phyloP scores from a whole-genome alignment of 2,888 invertebrate species.

The Esperia sulphurella region DNA sequence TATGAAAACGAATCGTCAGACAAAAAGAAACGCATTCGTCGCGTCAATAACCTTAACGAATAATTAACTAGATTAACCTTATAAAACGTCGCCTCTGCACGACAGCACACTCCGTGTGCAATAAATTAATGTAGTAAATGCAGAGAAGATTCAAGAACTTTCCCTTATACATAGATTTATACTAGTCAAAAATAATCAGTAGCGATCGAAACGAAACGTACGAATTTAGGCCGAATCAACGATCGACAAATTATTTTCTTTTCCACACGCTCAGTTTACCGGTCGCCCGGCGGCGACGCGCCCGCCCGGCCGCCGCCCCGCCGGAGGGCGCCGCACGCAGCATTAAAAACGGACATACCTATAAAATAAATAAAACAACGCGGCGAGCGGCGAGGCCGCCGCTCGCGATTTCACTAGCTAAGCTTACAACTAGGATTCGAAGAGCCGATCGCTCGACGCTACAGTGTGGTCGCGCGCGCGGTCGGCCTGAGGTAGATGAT shows the following conservation, averaged over 20 bases:
- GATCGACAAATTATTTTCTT: not conserved
- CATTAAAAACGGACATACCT: conserved; percentile 5
- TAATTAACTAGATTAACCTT: conserved; percentile 28
- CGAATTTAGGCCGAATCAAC: not conserved
- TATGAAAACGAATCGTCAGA: conserved; percentile 53
- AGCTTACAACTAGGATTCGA: conserved; percentile 70
- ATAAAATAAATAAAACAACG: conserved; percentile 26
- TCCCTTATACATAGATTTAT: conserved; percentile 32
- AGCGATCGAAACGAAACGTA: conserved; percentile 16
- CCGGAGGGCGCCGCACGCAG: not conserved
- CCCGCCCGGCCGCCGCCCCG: too few relatives aligned
- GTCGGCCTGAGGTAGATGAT: conserved; percentile 56
- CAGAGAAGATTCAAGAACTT: conserved; percentile 41
- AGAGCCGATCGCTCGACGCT: conserved; percentile 41
- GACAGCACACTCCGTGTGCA: conserved; percentile 32
- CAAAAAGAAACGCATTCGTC: conserved; percentile 32
- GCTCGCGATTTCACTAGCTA: conserved; percentile 57
- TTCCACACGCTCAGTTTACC: not conserved
- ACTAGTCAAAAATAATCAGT: conserved; percentile 29
- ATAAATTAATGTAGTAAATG: conserved; percentile 46
- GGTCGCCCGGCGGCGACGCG: not conserved
- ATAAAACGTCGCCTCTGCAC: conserved; percentile 32
- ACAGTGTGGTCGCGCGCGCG: conserved; percentile 18
- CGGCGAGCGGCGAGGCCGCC: conserved; percentile 23
- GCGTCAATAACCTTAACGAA: conserved; percentile 22